Conservation (phyloP, 2,113 vertebrate species). For the Oncorhynchus masou region DNA sequence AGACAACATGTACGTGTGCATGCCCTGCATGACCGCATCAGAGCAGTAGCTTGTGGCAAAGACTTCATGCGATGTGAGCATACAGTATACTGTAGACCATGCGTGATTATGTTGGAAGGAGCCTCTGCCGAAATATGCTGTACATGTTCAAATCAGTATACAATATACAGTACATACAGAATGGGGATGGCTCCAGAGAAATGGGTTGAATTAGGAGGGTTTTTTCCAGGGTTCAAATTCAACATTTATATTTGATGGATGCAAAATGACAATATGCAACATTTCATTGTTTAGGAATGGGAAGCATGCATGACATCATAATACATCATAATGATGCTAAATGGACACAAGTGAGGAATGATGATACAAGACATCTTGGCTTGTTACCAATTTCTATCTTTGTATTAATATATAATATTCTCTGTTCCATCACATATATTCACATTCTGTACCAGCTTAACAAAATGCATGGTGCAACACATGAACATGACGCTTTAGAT, state of each 20-base stretch:
- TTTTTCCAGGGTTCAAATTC: constrained; percentile 35
- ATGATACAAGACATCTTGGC: background rate
- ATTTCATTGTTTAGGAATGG: constrained; percentile 3
- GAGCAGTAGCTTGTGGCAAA: background rate
- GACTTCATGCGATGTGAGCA: background rate
- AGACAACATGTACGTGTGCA: background rate
- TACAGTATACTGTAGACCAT: background rate
- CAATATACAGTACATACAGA: background rate
- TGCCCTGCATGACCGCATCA: background rate
- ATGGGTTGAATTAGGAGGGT: constrained; percentile 11
- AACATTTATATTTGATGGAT: constrained; percentile 46
- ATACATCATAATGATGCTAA: background rate
- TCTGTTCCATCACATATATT: background rate
- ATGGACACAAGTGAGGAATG: background rate
- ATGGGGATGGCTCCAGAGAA: constrained; percentile 11
- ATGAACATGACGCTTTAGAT: background rate
- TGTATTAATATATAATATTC: background rate
- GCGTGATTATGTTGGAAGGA: background rate
- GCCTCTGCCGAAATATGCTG: background rate
- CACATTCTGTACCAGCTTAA: too few species aligned
- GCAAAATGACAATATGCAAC: constrained; percentile 41
- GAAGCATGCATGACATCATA: background rate
- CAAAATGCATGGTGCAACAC: background rate
- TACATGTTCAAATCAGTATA: constrained; percentile 26
- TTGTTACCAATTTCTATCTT: too few species aligned